phyloP scores from a whole-genome alignment of 1,140 invertebrate genomes.

The Aphidius ervi region DNA sequence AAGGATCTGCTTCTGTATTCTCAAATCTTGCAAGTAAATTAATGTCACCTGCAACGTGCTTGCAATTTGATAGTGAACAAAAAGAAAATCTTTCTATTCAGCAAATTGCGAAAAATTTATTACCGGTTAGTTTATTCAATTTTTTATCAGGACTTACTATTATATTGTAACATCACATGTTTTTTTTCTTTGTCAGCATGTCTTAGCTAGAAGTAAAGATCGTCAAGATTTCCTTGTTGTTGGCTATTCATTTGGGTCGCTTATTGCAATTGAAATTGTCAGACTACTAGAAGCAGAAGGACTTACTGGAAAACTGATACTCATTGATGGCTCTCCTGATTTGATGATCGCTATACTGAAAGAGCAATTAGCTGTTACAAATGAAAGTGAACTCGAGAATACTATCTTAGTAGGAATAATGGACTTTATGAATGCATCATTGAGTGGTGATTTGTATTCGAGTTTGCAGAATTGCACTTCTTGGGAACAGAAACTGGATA shows the following conservation, averaged over 20 bases:
- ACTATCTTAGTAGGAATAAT: constrained; percentile 37
- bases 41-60: constrained; percentile 56
- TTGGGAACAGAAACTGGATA: constrained; percentile 46
- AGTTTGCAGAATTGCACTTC: constrained; percentile 40
- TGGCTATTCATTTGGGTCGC: constrained; percentile 48
- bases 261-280: constrained; percentile 47
- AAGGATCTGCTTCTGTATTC: constrained; percentile 56
- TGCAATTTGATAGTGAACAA: constrained; percentile 54
- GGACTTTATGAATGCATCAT: constrained; percentile 25
- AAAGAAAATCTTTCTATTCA: constrained; percentile 25
- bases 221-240: constrained; percentile 45
- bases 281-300: constrained; percentile 42
- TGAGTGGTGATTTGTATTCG: constrained; percentile 31
- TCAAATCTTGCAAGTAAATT: constrained; percentile 51
- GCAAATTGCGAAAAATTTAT: constrained; percentile 40
- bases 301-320: constrained; percentile 37
- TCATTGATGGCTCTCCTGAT: constrained; percentile 51
- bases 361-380: constrained; percentile 26
- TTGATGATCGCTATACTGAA: constrained; percentile 35
- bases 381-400: constrained; percentile 34
- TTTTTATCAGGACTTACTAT: background rate
- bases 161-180: background rate
- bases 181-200: constrained; percentile 31
- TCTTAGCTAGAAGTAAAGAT: constrained; percentile 34
- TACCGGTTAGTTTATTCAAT: constrained; percentile 38